Base-by-base conservation (phyloP, 2,888 invertebrate genomes). In the Rhagophthalmus giganteus region DNA sequence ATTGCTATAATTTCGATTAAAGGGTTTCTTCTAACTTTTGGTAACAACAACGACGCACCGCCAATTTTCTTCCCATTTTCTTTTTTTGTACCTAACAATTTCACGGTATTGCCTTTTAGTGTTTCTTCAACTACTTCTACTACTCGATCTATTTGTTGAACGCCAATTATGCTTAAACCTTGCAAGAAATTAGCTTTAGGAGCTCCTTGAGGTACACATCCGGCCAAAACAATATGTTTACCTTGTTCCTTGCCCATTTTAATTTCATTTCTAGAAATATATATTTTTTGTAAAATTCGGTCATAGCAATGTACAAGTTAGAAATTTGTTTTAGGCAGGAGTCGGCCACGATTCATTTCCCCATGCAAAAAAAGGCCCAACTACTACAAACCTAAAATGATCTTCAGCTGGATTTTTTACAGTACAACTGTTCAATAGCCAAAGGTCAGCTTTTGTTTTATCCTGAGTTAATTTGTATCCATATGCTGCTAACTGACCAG, bases 51-150 rank as follows among this genome's bases (percentile, higher is more conserved):
- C 0, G 90, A 84, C 0, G 96, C 94, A 0, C 96, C 97, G 0
- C 93, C 96, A 1, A 86, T 82, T 68, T 89, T 90, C 46, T 84
- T 85, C 0, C 88, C 91, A 30, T 82, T 81, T 2, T 76, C 77
- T 55, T 90, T 94, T 66, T 94, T 95, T 59, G 86, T 86, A n/a
- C 89, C 89, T 4, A 93, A 76, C 4, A 69, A 52, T 58, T 63
- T 68, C 1, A 72, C 71, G 15, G 65, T 68, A 50, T 72, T 69
- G 78, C 93, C 97, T 81, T 96, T 96, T 0, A 99, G 74, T 0
- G 97, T 95, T 76, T 99, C 97, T 72, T 98, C 98, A 0, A 99
- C 97, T 0, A 98, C 94, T 76, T 98, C 96, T 0, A 97, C 91
- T 1, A 99, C 92, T 53, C 96, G 79, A 72, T 99, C 97, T 52